Evolutionary conservation across 2,888 invertebrate genomes (phyloP), one percentile per base, ranked within the genome.

Genomic region (Eudiplozoon nipponicum): DNA sequence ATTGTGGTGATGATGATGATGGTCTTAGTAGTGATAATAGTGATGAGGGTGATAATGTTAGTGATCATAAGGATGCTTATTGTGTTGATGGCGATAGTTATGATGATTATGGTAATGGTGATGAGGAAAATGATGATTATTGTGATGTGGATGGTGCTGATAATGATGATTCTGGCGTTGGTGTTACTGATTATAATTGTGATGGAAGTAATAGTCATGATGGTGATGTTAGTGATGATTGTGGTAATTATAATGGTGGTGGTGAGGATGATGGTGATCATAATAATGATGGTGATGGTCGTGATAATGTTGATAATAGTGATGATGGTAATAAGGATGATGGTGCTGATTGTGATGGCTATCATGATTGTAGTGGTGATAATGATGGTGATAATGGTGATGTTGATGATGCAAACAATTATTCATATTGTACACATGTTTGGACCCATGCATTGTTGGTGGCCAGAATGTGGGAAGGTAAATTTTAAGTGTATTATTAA

Each of bases 191-290:
- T 23, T 17, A 35, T 35, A 11, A 35, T 35, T 17, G 22, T 20
- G 36, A 35, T 23, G 36, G 22, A 22, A 22, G 13, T 23, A 11
- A 20, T 35, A 22, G 22, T 35, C 7, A 35, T 35, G 23, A 23
- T 35, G 36, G 22, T 35, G 36, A 35, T 35, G 36, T 22, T 23
- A 22, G 22, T 35, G 23, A 35, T 22, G 36, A 20, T 35, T 11
- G 22, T 35, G 11, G 7, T 33, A 15, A 33, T 33, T 7, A 33
- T 33, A 15, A 33, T 33, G 33, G 9, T 33, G 11, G 13, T n/a
- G 33, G 15, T n/a, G 33, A 33, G 7, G 33, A 33, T 15, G 15
- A 15, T 33, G 33, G 15, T 15, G 15, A 33, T 33, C 11, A 15
- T 33, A 15, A 33, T 33, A 13, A 33, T 9, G 11, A 15, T 33